Conservation (phyloP, 2,888 invertebrate genomes). For the Orthonychiurus folsomi region DNA sequence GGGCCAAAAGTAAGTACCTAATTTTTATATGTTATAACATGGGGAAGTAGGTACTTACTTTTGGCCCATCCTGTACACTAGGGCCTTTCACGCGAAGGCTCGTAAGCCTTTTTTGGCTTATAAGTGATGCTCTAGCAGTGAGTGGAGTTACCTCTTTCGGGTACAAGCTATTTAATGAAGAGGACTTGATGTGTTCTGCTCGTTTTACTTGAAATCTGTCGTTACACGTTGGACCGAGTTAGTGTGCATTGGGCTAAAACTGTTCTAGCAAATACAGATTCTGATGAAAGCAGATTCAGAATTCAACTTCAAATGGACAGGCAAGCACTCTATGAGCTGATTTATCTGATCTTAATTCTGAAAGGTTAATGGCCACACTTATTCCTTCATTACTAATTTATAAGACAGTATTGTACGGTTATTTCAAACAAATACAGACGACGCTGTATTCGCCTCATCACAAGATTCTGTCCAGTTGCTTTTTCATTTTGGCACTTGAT, state of each 20-base stretch:
- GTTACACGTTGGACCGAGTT: not conserved
- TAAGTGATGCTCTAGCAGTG: too few relatives aligned
- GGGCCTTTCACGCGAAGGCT: too few relatives aligned
- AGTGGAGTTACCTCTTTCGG: too few relatives aligned
- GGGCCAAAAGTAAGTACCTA: too few relatives aligned
- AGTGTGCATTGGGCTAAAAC: not conserved
- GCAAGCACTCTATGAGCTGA: not conserved
- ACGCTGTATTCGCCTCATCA: not conserved
- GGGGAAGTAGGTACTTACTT: too few relatives aligned
- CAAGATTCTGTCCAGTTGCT: slow-evolving; percentile 4
- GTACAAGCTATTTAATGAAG: too few relatives aligned
- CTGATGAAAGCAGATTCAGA: not conserved
- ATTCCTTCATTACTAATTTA: not conserved
- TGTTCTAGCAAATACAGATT: not conserved
- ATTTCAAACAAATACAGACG: not conserved
- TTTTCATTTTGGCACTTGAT: not conserved
- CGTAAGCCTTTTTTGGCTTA: too few relatives aligned
- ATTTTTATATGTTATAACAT: too few relatives aligned
- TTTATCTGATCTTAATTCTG: not conserved
- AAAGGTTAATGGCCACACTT: slow-evolving; percentile 11
- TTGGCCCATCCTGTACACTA: too few relatives aligned
- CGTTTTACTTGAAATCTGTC: not conserved
- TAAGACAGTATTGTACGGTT: not conserved
- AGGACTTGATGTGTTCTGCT: not conserved
- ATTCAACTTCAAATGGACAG: slow-evolving; percentile 5